Evolutionary conservation across 1,140 invertebrate genomes (phyloP).

Genomic region (Bombus superbus): DNA sequence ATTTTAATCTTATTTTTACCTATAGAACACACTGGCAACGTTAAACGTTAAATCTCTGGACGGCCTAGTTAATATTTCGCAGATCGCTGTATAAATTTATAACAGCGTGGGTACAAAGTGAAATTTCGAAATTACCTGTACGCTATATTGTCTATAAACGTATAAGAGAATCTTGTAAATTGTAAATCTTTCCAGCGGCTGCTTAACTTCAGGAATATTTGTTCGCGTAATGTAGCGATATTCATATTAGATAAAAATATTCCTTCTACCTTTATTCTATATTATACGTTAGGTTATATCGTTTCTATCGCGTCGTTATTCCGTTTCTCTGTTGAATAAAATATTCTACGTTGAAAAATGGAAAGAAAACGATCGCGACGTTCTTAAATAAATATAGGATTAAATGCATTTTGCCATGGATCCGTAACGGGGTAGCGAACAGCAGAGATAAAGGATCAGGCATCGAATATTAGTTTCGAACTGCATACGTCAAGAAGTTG

Average conservation of each 20-base stretch:
- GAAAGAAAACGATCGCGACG: neutral
- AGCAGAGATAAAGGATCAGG: conserved; percentile 17
- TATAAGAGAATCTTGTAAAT: neutral
- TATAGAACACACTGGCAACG: too few species aligned
- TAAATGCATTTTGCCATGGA: neutral
- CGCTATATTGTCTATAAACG: neutral
- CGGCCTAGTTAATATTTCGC: too few species aligned
- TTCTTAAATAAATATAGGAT: neutral
- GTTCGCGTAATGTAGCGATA: neutral
- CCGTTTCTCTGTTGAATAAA: neutral
- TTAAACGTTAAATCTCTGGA: too few species aligned
- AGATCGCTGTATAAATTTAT: too few species aligned
- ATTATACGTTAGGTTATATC: neutral
- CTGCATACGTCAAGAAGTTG: conserved; percentile 16
- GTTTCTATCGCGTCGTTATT: neutral
- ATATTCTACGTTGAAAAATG: neutral
- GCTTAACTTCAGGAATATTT: neutral
- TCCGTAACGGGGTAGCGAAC: neutral
- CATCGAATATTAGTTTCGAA: conserved; percentile 36
- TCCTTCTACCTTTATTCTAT: neutral
- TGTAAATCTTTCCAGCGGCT: neutral
- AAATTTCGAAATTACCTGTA: too few species aligned
- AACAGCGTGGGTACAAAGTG: too few species aligned
- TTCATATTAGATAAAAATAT: neutral
- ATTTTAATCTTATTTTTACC: too few species aligned